Evolutionary conservation across 2,888 invertebrate species (phyloP).

Genomic region (Operophtera brumata): DNA sequence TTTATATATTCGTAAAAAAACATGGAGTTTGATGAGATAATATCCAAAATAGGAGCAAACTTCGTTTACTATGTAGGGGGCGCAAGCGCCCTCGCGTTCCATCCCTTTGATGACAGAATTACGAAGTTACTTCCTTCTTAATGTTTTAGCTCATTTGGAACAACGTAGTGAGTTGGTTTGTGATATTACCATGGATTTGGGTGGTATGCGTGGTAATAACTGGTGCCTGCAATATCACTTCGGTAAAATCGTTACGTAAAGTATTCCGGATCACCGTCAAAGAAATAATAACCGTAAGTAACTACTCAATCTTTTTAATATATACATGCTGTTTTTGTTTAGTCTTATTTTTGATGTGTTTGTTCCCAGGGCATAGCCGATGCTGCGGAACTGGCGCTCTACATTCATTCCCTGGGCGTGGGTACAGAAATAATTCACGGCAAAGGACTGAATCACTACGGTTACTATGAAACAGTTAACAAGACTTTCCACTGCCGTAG

Average conservation of each 20-base stretch:
- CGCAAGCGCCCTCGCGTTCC: too few species aligned
- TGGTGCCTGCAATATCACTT: slow-evolving; percentile 40
- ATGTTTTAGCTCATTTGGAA: slow-evolving; percentile 66
- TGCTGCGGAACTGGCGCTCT: slow-evolving; percentile 61
- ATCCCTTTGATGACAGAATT: not conserved
- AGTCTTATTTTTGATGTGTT: slow-evolving; percentile 3
- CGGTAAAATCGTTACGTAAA: slow-evolving; percentile 40
- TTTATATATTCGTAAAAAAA: too few species aligned
- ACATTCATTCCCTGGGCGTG: slow-evolving; percentile 63
- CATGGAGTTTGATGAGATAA: too few species aligned
- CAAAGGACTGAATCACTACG: slow-evolving; percentile 69
- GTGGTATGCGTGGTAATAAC: slow-evolving; percentile 40
- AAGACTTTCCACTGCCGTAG: not conserved
- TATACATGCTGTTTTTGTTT: too few species aligned
- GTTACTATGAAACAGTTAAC: slow-evolving; percentile 36
- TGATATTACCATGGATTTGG: slow-evolving; percentile 61
- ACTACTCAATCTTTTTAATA: not conserved
- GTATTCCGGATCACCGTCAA: slow-evolving; percentile 51
- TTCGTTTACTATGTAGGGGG: too few species aligned
- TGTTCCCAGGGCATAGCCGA: slow-evolving; percentile 55
- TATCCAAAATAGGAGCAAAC: too few species aligned
- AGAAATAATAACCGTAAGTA: slow-evolving; percentile 56
- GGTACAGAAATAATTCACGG: slow-evolving; percentile 70
- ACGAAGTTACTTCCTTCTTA: not conserved
- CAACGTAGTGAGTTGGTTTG: slow-evolving; percentile 55